Conservation (phyloP, 2,113 vertebrate species). For the Fregetta grallaria region DNA sequence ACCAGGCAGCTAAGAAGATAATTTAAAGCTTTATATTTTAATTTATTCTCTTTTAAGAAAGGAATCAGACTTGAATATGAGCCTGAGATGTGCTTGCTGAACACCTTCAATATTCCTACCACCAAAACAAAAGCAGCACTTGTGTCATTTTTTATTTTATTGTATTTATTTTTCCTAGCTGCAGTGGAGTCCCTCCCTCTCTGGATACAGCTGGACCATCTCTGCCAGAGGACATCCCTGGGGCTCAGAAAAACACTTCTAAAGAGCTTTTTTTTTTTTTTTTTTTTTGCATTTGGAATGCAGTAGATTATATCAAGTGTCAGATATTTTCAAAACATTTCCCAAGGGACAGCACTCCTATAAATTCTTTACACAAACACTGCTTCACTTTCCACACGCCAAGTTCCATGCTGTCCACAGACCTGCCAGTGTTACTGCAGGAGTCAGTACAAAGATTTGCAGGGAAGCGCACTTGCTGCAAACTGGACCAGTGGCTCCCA, state of each 20-base stretch:
- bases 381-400: not conserved
- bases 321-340: slow-evolving; percentile 17
- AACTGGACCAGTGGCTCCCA: not conserved
- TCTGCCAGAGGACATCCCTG: slow-evolving; percentile 56
- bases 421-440: accelerated
- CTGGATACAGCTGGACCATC: not conserved
- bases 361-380: not conserved
- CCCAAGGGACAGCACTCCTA: not conserved
- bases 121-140: not conserved
- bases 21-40: not conserved
- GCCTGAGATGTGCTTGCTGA: not conserved
- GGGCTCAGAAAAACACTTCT: slow-evolving; percentile 34
- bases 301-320: slow-evolving; percentile 18
- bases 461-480: not conserved
- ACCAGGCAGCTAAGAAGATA: not conserved
- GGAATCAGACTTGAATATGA: not conserved
- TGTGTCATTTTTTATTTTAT: not conserved
- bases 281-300: not conserved
- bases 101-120: not conserved
- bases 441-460: not conserved
- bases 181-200: not conserved
- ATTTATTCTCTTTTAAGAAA: slow-evolving; percentile 20
- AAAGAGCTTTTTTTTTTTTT: not conserved
- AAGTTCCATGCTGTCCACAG: not conserved
- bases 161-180: not conserved